These are phyloP conservation scores for Lagodon rhomboides DNA, from an alignment of 2,797 vertebrate species.

Conservation along the genomic window DNA sequence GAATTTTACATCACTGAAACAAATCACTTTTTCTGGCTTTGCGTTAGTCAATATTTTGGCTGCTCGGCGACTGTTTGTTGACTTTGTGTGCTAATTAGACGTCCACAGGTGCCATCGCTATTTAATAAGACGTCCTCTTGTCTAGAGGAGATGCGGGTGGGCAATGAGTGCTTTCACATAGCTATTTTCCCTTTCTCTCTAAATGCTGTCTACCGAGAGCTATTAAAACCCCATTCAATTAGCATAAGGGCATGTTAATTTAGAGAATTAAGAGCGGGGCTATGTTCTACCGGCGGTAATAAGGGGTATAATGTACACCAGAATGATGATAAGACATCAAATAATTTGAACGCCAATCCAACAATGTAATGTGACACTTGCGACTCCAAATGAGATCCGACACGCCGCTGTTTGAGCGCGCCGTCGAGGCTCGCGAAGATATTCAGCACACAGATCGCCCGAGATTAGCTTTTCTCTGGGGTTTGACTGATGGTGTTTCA, in stretches of 20 bases:
- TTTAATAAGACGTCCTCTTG: constrained; percentile 19
- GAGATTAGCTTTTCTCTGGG: constrained; percentile 27
- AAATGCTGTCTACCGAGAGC: constrained; percentile 63
- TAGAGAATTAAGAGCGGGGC: constrained; percentile 68
- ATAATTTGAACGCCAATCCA: constrained; percentile 49
- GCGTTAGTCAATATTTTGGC: neutral
- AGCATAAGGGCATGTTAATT: constrained; percentile 74
- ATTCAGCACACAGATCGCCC: constrained; percentile 3
- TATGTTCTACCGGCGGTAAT: constrained; percentile 68
- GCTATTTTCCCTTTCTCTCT: constrained; percentile 37
- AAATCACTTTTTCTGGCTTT: neutral
- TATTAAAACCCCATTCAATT: constrained; percentile 75
- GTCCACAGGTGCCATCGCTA: constrained; percentile 35
- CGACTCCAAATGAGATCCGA: constrained; percentile 58
- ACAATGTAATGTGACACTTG: constrained; percentile 27
- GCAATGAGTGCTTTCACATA: neutral
- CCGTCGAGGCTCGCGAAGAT: constrained; percentile 8
- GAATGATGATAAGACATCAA: constrained; percentile 70
- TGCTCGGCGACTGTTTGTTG: constrained; percentile 13
- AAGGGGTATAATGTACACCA: constrained; percentile 56
- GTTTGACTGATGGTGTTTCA: constrained; percentile 44
- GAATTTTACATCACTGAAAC: constrained; percentile 9
- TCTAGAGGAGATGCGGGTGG: constrained; percentile 16
- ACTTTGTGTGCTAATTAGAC: constrained; percentile 23
- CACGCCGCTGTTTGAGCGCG: constrained; percentile 21